These are phyloP conservation scores for Laothoe populi DNA, from an alignment of 2,888 invertebrate genomes.

Conservation along the genomic window DNA sequence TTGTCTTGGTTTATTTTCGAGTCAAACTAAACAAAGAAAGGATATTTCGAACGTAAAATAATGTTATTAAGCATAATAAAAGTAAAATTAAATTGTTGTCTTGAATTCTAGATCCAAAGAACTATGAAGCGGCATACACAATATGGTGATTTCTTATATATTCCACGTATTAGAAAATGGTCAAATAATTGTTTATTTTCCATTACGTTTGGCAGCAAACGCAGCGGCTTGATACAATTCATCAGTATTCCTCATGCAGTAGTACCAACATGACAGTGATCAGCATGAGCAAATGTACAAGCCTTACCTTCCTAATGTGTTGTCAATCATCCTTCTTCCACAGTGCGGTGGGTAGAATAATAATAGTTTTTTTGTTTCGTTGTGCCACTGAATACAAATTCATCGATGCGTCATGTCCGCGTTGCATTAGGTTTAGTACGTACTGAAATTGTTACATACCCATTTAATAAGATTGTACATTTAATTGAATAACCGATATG, in stretches of 20 bases:
- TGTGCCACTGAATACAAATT: conserved; percentile 62
- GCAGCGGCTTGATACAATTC: conserved; percentile 28
- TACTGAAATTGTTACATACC: conserved; percentile 1
- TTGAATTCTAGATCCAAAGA: not conserved
- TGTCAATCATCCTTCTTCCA: conserved; percentile 76
- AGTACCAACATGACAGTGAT: conserved; percentile 61
- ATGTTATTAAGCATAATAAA: no score
- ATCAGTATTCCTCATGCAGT: conserved; percentile 63
- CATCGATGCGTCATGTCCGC: conserved; percentile 61
- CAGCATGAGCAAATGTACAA: conserved; percentile 62
- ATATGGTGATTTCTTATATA: not conserved
- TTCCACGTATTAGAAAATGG: conserved; percentile 20
- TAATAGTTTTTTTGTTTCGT: conserved; percentile 64
- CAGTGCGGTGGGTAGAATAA: conserved; percentile 55
- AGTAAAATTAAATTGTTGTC: not conserved
- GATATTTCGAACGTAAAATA: no score
- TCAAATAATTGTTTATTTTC: conserved; percentile 24
- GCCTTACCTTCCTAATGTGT: conserved; percentile 70
- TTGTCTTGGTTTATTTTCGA: no score
- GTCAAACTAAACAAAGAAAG: no score
- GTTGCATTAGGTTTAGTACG: conserved; percentile 17
- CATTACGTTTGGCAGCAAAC: conserved; percentile 17
- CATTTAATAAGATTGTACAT: not conserved
- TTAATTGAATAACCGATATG: no score
- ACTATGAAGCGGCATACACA: not conserved